Conservation (phyloP, 2,113 vertebrate species). For the Tyto alba region DNA sequence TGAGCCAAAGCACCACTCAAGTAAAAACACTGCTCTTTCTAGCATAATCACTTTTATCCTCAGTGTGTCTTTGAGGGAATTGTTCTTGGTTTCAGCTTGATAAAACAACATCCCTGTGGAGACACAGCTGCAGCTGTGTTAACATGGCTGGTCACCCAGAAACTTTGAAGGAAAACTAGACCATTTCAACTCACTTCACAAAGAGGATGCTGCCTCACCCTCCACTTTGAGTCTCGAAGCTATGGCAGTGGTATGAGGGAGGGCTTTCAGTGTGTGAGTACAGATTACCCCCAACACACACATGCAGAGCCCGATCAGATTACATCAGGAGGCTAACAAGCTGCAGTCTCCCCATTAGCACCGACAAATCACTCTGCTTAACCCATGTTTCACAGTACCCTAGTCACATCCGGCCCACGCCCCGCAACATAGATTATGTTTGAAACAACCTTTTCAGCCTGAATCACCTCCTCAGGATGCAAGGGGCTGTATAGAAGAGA, state of each 20-base stretch:
- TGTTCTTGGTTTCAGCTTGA: neutral
- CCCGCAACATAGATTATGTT: neutral
- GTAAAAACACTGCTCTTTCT: neutral
- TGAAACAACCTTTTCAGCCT: neutral
- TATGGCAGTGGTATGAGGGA: neutral
- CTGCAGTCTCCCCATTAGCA: neutral
- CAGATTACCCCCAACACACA: neutral
- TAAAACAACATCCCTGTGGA: slow-evolving; percentile 6
- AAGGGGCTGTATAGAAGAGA: neutral
- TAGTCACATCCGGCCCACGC: neutral
- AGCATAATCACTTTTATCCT: neutral
- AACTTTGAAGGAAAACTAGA: neutral
- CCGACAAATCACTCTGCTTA: neutral
- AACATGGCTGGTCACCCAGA: neutral
- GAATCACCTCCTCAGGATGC: neutral
- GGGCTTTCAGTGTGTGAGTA: neutral
- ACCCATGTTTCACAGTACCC: neutral
- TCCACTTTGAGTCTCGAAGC: neutral
- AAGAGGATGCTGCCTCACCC: neutral
- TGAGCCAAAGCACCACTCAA: neutral
- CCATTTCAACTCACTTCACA: neutral
- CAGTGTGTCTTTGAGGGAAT: slow-evolving; percentile 8
- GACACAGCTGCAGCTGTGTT: slow-evolving; percentile 19
- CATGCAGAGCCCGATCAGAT: neutral
- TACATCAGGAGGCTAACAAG: neutral